A percentile compares a stretch with the other conserved stretches of the same genome.
Conservation (phyloP, 2,888 invertebrate species). For the Bombyx huttoni region DNA sequence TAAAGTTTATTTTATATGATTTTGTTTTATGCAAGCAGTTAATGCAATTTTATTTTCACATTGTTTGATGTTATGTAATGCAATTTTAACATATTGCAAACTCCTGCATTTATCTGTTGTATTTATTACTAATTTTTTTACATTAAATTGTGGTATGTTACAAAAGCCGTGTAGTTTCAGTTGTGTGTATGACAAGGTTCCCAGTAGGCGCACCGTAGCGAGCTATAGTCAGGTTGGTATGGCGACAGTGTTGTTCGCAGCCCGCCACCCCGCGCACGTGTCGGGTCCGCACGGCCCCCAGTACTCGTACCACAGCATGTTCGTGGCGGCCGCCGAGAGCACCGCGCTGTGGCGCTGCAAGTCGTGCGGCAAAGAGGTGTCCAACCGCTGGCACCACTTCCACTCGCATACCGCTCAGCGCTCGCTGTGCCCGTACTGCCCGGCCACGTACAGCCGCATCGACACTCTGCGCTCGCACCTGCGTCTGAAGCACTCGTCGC, state of each 20-base stretch:
- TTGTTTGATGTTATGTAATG: constrained; percentile 74
- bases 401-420: constrained; percentile 87
- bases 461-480: constrained; percentile 88
- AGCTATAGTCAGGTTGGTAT: constrained; percentile 2
- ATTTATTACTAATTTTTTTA: constrained; percentile 79
- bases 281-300: constrained; percentile 24
- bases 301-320: constrained; percentile 88
- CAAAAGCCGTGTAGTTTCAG: constrained; percentile 69
- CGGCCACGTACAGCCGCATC: constrained; percentile 89
- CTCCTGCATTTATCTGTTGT: constrained; percentile 78
- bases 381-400: constrained; percentile 91
- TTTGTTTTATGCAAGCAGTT: constrained; percentile 72
- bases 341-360: constrained; percentile 85
- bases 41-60: constrained; percentile 72
- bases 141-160: constrained; percentile 82
- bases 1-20: constrained; percentile 68
- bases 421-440: constrained; percentile 87
- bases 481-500: constrained; percentile 79
- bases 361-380: constrained; percentile 87
- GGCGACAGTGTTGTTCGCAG: constrained; percentile 32
- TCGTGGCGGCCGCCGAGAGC: constrained; percentile 79
- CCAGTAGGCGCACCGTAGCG: constrained; percentile 9
- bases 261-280: constrained; percentile 27
- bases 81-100: constrained; percentile 74
- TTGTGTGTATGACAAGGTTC: constrained; percentile 51